Evolutionary conservation across 2,888 invertebrate genomes (phyloP).

Genomic region (Eupithecia insigniata): DNA sequence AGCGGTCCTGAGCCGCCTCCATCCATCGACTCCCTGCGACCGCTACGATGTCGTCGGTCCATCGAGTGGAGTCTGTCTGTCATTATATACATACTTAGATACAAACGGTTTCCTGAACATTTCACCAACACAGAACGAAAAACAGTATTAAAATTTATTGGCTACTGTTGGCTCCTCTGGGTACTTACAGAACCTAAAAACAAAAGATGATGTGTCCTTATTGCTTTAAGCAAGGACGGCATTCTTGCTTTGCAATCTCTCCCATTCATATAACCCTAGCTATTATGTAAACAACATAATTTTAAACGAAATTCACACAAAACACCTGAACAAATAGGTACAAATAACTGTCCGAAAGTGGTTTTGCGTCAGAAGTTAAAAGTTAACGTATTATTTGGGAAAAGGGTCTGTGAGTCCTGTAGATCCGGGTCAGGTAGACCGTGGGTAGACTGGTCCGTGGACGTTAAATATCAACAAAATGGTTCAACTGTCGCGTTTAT

Average conservation of each 20-base stretch:
- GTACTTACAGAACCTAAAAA: neutral
- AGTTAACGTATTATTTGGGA: conserved; percentile 28
- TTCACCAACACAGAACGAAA: neutral
- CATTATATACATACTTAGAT: too few species aligned
- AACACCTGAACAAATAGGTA: neutral
- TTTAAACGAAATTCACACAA: neutral
- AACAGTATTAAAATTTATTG: neutral
- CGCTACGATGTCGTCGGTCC: too few species aligned
- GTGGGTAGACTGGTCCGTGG: conserved; percentile 18
- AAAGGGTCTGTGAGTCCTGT: conserved; percentile 13
- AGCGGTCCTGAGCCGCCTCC: too few species aligned
- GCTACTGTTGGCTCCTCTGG: neutral
- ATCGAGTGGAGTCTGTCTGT: too few species aligned
- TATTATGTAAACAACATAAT: neutral
- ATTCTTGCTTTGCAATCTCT: neutral
- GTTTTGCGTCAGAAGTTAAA: conserved; percentile 20
- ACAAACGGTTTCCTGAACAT: neutral
- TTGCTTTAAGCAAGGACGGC: neutral
- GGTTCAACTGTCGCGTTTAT: conserved; percentile 16
- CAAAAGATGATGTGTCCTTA: neutral
- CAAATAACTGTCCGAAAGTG: conserved; percentile 15
- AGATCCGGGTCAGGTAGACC: conserved; percentile 12
- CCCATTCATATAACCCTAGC: neutral
- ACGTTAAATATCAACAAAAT: conserved; percentile 30
- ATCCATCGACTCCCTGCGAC: too few species aligned